These are phyloP conservation scores for Podarcis lilfordi DNA, from an alignment of 2,797 vertebrate genomes.

Conservation along the genomic window DNA sequence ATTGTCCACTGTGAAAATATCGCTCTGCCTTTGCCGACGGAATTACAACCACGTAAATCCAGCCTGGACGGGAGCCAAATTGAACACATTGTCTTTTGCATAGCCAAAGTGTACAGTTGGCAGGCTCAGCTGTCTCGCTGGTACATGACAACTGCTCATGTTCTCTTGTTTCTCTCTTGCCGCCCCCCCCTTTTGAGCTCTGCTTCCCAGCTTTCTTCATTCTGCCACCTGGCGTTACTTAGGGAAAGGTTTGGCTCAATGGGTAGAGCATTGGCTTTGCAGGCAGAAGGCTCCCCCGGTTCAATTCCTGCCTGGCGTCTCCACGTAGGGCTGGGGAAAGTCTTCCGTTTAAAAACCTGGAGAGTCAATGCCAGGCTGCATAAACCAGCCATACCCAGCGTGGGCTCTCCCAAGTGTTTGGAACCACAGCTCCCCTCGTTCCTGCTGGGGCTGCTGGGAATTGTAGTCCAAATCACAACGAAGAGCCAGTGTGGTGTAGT, in stretches of 20 bases:
- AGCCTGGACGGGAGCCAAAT: neutral
- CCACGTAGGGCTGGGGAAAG: no score
- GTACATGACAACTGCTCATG: neutral
- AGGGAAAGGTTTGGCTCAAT: no score
- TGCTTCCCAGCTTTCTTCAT: neutral
- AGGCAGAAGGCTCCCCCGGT: no score
- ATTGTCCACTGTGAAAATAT: conserved; percentile 22
- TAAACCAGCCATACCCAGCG: no score
- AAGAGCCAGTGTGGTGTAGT: no score
- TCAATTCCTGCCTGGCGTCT: no score
- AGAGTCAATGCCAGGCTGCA: no score
- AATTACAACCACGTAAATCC: neutral
- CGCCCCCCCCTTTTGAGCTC: neutral
- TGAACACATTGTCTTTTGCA: neutral
- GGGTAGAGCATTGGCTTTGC: no score
- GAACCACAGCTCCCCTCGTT: no score
- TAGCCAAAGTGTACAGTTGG: neutral
- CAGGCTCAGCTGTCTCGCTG: neutral
- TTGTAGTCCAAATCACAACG: no score
- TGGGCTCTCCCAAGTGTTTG: neutral
- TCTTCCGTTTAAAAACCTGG: no score
- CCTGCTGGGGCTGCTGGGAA: no score
- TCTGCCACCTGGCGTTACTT: neutral
- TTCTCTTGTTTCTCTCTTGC: neutral
- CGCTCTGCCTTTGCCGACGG: neutral